Base-by-base conservation (phyloP, 2,888 invertebrate genomes). In the Caenorhabditis japonica region DNA sequence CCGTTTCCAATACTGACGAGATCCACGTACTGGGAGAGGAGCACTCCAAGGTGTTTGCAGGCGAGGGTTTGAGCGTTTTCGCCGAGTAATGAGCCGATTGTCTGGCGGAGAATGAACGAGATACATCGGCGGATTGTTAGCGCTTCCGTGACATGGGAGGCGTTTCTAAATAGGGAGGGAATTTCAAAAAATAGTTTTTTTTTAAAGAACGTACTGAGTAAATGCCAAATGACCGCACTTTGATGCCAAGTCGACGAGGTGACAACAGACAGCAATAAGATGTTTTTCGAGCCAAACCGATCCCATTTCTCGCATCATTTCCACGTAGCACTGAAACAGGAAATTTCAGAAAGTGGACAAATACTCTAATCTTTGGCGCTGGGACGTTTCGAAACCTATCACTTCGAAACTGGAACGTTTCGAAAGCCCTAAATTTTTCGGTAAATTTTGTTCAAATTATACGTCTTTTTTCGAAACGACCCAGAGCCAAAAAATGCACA, bases 61-160 rank as follows among this genome's bases (percentile, higher is more conserved):
- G 97, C 97, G 17, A 89, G 88, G 30, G 94, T 92, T 89, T 99
- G 99, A 8, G 97, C 95, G 84, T 96, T 96, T 89, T 99, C 99
- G 0, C 96, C 94, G 21, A 99, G 91, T 92, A 97, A 92, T 88
- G 94, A 93, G 0, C 97, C 76, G 12, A 76, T 15, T 0, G 74
- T 71, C 17, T 70, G 47, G 17, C 77, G 64, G 8, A 81, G 55
- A 15, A 81, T 94, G 88, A 95, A 99, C 88, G 94, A 94, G 72
- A 97, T 94, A 88, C 97, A 99, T 89, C 96, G 96, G 81, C 97
- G 92, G 0, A 97, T 95, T 88, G 97, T 96, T 1, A 97, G 96
- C 0, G 97, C 95, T 87, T 99, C 97, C 3, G 75, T 36, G 8
- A 77, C 61, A 47, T 82, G 83, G 5, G 76, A 33, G 0, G 78